These are phyloP conservation scores for Clepsis dumicolana DNA, from an alignment of 2,888 invertebrate genomes.

Conservation along the genomic window DNA sequence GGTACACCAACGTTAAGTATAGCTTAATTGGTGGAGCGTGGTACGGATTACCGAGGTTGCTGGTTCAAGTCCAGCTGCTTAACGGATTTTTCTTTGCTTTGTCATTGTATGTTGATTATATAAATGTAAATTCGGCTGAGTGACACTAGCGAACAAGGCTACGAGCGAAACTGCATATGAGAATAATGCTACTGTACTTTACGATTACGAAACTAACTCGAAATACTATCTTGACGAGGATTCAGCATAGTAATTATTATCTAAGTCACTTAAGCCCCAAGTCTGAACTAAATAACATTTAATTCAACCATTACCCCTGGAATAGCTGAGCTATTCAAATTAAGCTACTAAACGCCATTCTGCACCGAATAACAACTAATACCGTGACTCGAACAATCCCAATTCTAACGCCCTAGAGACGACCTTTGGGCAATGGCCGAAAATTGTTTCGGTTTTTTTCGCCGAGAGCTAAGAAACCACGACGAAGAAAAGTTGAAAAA, in stretches of 20 bases:
- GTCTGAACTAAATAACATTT: constrained; percentile 18
- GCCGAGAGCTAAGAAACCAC: too few relatives aligned
- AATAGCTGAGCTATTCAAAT: constrained; percentile 24
- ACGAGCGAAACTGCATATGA: too few relatives aligned
- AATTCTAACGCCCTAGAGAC: constrained; percentile 15
- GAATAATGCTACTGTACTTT: too few relatives aligned
- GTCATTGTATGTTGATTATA: too few relatives aligned
- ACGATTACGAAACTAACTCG: background rate
- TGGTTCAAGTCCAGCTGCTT: too few relatives aligned
- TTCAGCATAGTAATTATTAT: background rate
- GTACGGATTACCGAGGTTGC: too few relatives aligned
- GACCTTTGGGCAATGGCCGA: background rate
- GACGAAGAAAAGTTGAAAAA: too few relatives aligned
- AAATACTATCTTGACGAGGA: background rate
- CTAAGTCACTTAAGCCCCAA: background rate
- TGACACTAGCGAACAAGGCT: too few relatives aligned
- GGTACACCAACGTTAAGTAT: too few relatives aligned
- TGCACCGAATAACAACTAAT: constrained; percentile 29
- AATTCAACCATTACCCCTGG: constrained; percentile 18
- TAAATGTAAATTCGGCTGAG: too few relatives aligned
- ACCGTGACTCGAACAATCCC: constrained; percentile 24
- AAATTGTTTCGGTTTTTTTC: background rate
- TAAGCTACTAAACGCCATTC: constrained; percentile 32
- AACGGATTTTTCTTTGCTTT: too few relatives aligned
- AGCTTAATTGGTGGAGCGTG: too few relatives aligned